A percentile compares a stretch with the other conserved stretches of the same genome.
Evolutionary conservation across 2,113 vertebrate species (phyloP).

Genomic region (Galbula dea): DNA sequence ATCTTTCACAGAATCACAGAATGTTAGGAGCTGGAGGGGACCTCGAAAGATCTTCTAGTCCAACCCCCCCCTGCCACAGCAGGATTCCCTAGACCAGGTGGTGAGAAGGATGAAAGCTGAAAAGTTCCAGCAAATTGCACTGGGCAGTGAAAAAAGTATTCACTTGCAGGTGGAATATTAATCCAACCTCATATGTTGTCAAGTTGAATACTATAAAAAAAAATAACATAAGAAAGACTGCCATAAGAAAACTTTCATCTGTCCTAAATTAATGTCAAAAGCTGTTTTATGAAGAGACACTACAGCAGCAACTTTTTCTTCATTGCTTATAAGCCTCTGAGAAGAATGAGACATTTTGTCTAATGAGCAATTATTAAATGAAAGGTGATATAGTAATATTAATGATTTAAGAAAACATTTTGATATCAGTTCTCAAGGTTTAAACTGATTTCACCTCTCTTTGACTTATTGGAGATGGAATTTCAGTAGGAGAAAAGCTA

Average conservation of each 20-base stretch:
- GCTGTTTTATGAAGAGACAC: slow-evolving; percentile 21
- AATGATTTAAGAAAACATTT: slow-evolving; percentile 45
- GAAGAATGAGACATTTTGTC: not conserved
- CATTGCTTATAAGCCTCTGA: slow-evolving; percentile 20
- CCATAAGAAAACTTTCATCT: slow-evolving; percentile 37
- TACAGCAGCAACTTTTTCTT: slow-evolving; percentile 20
- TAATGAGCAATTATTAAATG: slow-evolving; percentile 38
- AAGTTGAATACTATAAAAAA: too few relatives aligned
- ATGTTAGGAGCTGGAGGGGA: too few relatives aligned
- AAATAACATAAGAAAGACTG: too few relatives aligned
- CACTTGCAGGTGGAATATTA: slow-evolving; percentile 48
- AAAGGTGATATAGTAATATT: not conserved
- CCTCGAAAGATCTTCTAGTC: too few relatives aligned
- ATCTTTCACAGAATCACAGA: too few relatives aligned
- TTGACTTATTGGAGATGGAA: not conserved
- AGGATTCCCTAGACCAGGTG: too few relatives aligned
- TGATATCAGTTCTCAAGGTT: not conserved
- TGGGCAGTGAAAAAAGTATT: slow-evolving; percentile 19
- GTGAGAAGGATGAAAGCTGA: slow-evolving; percentile 21
- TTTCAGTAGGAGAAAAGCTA: slow-evolving; percentile 12
- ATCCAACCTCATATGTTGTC: slow-evolving; percentile 44
- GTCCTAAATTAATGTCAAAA: slow-evolving; percentile 53
- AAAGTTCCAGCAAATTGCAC: slow-evolving; percentile 58
- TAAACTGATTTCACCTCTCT: not conserved
- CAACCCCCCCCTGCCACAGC: too few relatives aligned